Conservation (phyloP, 2,797 vertebrate species). For the Ctenosaura bakeri region DNA sequence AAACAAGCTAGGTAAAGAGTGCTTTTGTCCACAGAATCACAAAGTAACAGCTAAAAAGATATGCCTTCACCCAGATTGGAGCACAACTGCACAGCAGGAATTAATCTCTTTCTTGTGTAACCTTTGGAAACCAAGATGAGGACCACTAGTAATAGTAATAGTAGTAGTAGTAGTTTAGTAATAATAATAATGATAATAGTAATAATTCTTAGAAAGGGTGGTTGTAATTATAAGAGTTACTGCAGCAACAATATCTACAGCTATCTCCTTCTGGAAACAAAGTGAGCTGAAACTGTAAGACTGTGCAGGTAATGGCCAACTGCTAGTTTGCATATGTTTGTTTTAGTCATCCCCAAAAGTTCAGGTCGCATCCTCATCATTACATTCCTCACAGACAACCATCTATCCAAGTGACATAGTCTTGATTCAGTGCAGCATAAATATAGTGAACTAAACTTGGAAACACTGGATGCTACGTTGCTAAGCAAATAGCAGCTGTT, state of each 20-base stretch:
- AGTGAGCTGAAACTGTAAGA: neutral
- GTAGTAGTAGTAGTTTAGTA: too few relatives aligned
- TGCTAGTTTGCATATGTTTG: neutral
- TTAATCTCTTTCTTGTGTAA: neutral
- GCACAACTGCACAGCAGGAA: neutral
- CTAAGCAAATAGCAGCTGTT: too few relatives aligned
- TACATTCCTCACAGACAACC: neutral
- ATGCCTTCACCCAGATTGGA: neutral
- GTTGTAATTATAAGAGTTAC: neutral
- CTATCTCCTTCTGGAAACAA: neutral
- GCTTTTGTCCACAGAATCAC: neutral
- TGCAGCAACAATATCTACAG: neutral
- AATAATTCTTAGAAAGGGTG: neutral
- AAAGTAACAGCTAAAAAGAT: constrained; percentile 8
- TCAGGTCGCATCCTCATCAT: neutral
- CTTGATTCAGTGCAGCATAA: neutral
- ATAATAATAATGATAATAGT: too few relatives aligned
- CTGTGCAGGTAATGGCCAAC: neutral
- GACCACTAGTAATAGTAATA: too few relatives aligned
- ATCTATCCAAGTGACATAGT: neutral
- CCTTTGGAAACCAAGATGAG: neutral
- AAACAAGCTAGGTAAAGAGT: constrained; percentile 8
- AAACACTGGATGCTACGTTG: neutral
- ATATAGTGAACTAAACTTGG: neutral
- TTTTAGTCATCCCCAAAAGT: neutral